Evolutionary conservation across 2,797 vertebrate genomes (phyloP), one percentile per base, ranked within the genome.

Genomic region (Xenops minutus): DNA sequence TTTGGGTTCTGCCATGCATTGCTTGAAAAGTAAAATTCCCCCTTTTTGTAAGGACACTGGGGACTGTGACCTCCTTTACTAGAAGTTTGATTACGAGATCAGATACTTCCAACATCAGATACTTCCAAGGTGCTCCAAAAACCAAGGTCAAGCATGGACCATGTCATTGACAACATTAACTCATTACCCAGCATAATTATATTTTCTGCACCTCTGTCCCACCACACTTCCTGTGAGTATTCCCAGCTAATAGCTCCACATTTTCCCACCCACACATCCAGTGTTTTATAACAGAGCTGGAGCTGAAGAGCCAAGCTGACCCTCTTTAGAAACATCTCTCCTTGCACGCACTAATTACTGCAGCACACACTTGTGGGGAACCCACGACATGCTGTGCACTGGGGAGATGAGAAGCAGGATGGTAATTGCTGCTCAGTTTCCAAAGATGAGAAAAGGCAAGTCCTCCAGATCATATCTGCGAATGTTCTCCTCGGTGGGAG

Each of bases 91-190:
- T 87, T 66, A 18, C 5, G 44, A 12, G 30, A 66, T 30, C 37
- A 2, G 21, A 12, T 39, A 74, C 34, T 36, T 71, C 16, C 62
- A 2, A 3, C 0, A 29, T 30, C 37, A 2, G 21, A 11, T 37
- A 74, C 32, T 36, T 71, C 16, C 62, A 2, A 3, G 0, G 30
- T 21, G 51, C 71, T 80, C 15, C 10, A 63, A 55, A 55, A 59
- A 36, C 14, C 72, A 36, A 64, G 48, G 75, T 67, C 34, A 79
- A 71, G 61, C 27, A 17, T 0, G 6, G 75, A 30, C 43, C 34
- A 1, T 1, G 7, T 34, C 52, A 44, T 37, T 55, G 34, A 30
- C 46, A 44, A 49, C 4, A 6, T 39, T 73, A 82, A 37, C 37
- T 36, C 29, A 0, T 21, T 72, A 64, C 12, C 32, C 67, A 21